Base-by-base conservation (phyloP, 2,113 vertebrate genomes). In the Galeopterus variegatus region DNA sequence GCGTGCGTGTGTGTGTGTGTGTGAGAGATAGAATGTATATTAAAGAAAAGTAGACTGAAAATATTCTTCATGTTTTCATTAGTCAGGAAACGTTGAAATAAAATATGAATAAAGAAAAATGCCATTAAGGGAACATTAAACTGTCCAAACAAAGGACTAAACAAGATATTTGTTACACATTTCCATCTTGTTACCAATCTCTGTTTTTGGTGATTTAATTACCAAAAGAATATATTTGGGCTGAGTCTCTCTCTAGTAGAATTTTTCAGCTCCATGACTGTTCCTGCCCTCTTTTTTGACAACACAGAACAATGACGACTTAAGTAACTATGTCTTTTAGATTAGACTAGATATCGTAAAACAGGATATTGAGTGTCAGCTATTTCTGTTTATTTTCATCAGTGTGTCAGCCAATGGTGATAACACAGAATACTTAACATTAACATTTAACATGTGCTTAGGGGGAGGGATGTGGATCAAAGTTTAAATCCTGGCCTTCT, bases 391-490 rank as follows among this genome's bases (percentile, higher is more conserved):
- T 50, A 80, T 21, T 85, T 93, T 86, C 31, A 23, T 26, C 26
- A 36, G 26, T 41, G 3, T 84, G 50, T 31, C 3, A 6, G 9
- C 18, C 70, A 31, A 18, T 67, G 1, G 3, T 64, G 41, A 48
- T 3, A 62, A 50, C 6, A 88, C 6, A 6, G 2, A 18, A 83
- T 8, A 23, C 10, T 52, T n/a, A 92, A 26, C 17, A 28, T 67
- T 50, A 36, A 62, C 14, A 17, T 6, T 52, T 84, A 36, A 5
- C 3, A 1, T 62, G 36, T 82, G 48, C 41, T 45, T 23, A 12
- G 6, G 19, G 21, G 21, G 24, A 13, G 13, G 2, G 12, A 0
- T 56, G 23, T 9, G 8, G 1, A 26, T n/a, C 23, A 21, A 21
- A n/a, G 54, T 9, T 77, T 89, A 4, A 26, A 11, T 56, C 6